Conservation (phyloP, 2,113 vertebrate genomes). For the Casuarius casuarius region DNA sequence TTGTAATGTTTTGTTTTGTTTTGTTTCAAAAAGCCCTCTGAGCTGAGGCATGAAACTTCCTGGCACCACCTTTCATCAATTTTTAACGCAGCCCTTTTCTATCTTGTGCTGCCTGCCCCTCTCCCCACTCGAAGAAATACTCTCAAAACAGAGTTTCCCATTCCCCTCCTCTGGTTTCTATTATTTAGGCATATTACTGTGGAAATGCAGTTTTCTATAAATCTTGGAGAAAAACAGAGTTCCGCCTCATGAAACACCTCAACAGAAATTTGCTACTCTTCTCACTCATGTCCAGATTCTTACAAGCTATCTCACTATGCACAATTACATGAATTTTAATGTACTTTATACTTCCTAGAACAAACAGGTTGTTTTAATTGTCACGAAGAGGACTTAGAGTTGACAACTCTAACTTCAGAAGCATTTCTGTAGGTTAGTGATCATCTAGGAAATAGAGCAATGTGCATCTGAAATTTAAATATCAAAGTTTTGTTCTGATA, state of each 20-base stretch:
- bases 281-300: not conserved
- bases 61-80: not conserved
- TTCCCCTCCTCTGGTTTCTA: not conserved
- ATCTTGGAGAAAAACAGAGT: not conserved
- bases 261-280: not conserved
- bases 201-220: not conserved
- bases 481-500: not conserved
- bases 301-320: not conserved
- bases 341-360: not conserved
- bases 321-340: not conserved
- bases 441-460: not conserved
- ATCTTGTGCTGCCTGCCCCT: not conserved
- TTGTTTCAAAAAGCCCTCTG: accelerated
- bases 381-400: not conserved
- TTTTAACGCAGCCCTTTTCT: not conserved
- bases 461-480: not conserved
- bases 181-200: not conserved
- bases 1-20: no score
- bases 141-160: not conserved
- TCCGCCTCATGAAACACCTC: not conserved
- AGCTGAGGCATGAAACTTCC: not conserved
- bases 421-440: not conserved
- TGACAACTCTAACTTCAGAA: not conserved
- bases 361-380: not conserved
- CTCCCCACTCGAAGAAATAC: not conserved